Evolutionary conservation across 2,888 invertebrate species (phyloP), one percentile per base, ranked within the genome.

Genomic region (Leptopilina drosophilae): DNA sequence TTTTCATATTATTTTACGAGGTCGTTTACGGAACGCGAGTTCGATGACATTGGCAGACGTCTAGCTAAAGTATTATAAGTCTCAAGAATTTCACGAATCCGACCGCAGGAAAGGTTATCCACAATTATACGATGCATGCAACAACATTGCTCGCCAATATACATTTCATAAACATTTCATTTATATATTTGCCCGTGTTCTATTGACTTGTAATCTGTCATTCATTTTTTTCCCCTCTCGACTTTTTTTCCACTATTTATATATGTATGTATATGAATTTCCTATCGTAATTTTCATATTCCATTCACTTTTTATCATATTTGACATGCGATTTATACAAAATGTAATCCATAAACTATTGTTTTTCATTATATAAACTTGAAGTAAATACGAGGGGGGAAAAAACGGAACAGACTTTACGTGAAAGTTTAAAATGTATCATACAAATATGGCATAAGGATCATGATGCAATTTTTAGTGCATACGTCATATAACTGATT

Each of bases 31-130:
- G 69, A 69, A 69, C 26, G 69, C 53, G 53, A 69, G 69, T 69
- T 69, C 69, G 69, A 69, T 69, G 69, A 69, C 69, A 69, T 69
- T 69, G 53, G 69, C 14, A 53, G 49, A 53, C 69, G 67, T 69
- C 49, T 69, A 69, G 69, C 67, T 67, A 67, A 69, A 49, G 69
- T 69, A 26, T 69, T 33, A 73, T 53, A 12, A 26, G 33, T 56
- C 73, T 73, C 53, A 73, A 73, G 73, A 56, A 73, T 73, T 73
- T 73, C 73, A 73, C 73, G 33, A 73, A 73, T 73, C 56, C 56
- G 73, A 73, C 73, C 56, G 53, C 53, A 69, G 69, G 53, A 53
- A 69, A 69, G 26, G 26, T 73, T 73, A 73, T 56, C 56, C 53
- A 33, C 26, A 15, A 49, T 67, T 49, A n/a, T n/a, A 67, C 67